A percentile compares a stretch with the other conserved stretches of the same genome.
Evolutionary conservation across 2,888 invertebrate species (phyloP).

Genomic region (Tricholauxania praeusta): DNA sequence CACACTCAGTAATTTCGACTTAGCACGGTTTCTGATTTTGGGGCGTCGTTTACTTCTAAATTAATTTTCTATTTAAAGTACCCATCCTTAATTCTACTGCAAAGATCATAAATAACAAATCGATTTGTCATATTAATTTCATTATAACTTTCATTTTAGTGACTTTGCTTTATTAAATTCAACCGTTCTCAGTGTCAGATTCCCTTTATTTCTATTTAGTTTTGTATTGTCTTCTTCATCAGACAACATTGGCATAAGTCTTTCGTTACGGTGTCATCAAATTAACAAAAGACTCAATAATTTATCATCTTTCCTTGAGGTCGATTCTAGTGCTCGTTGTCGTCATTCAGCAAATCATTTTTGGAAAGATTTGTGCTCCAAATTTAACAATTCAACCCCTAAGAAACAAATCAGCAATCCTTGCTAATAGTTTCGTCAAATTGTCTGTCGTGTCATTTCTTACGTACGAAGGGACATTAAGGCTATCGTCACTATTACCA

Average conservation of each 20-base stretch:
- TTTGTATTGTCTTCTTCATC: conserved; percentile 8
- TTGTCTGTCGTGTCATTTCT: not conserved
- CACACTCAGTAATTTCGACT: no score
- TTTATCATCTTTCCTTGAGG: conserved; percentile 60
- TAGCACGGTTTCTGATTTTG: no score
- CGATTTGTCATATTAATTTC: conserved; percentile 51
- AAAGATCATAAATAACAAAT: conserved; percentile 43
- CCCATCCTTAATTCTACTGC: not conserved
- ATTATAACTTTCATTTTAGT: conserved; percentile 51
- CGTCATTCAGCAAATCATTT: conserved; percentile 62
- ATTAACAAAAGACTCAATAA: conserved; percentile 61
- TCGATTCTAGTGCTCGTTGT: conserved; percentile 43
- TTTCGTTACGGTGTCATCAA: conserved; percentile 61
- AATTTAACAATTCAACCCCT: conserved; percentile 44
- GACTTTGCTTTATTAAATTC: conserved; percentile 49
- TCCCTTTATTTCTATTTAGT: conserved; percentile 15
- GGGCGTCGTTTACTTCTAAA: no score
- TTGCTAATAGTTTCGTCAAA: conserved; percentile 21
- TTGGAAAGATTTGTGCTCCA: conserved; percentile 61
- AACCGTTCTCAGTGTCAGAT: not conserved
- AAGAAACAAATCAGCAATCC: conserved; percentile 1
- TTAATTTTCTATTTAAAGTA: no score
- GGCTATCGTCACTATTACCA: not conserved
- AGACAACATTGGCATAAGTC: conserved; percentile 50
- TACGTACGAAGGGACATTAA: not conserved